Evolutionary conservation across 2,797 vertebrate species (phyloP).

Genomic region (Miichthys miiuy): DNA sequence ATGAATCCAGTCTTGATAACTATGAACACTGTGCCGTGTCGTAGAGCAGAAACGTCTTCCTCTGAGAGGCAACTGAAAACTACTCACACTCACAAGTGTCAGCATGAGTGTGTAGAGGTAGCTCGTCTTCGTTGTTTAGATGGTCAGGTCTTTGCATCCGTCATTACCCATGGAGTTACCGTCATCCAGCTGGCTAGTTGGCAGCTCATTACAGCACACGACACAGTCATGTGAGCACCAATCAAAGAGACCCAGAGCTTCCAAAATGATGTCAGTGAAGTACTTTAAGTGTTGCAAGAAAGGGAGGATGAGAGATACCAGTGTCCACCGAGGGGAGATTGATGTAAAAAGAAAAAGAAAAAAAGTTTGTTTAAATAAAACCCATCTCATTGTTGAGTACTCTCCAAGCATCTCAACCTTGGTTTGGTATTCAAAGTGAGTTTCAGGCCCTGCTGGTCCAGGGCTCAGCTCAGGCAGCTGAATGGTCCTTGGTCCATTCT

Average conservation of each 20-base stretch:
- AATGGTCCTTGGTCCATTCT: constrained; percentile 70
- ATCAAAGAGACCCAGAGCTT: constrained; percentile 84
- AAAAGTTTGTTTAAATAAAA: neutral
- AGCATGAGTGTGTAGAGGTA: constrained; percentile 80
- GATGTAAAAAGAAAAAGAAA: constrained; percentile 22
- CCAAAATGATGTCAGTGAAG: constrained; percentile 83
- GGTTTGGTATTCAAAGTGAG: constrained; percentile 59
- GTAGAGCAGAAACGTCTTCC: constrained; percentile 85
- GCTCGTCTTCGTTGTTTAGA: constrained; percentile 68
- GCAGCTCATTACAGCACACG: constrained; percentile 69
- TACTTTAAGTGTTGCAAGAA: constrained; percentile 52
- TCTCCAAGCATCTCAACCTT: constrained; percentile 53
- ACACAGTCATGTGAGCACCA: constrained; percentile 68
- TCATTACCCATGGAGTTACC: constrained; percentile 53
- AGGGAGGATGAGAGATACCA: constrained; percentile 55
- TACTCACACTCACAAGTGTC: constrained; percentile 77
- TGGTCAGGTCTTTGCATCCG: constrained; percentile 72
- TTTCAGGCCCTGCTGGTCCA: constrained; percentile 80
- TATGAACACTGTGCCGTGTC: constrained; percentile 84
- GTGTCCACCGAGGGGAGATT: constrained; percentile 68
- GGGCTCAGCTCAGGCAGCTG: constrained; percentile 82
- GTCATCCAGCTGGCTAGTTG: constrained; percentile 66
- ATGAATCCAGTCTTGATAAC: constrained; percentile 76
- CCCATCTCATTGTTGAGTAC: constrained; percentile 56
- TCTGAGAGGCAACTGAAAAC: constrained; percentile 80